Evolutionary conservation across 1,140 invertebrate genomes (phyloP).

Genomic region (Drosophila micromelanica): DNA sequence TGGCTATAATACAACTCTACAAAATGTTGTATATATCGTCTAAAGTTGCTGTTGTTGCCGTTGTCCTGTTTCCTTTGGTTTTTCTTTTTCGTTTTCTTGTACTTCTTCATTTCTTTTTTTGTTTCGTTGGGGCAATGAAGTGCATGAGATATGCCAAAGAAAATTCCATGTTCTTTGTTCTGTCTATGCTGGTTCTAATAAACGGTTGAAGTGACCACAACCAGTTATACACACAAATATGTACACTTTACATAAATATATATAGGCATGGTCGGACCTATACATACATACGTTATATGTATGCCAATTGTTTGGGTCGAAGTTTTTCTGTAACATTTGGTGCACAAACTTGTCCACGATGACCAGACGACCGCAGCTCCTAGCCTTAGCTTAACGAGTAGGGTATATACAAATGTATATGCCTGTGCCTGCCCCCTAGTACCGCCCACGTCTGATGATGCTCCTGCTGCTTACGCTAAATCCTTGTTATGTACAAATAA

Average conservation of each 20-base stretch:
- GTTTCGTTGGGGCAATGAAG: slow-evolving; percentile 69
- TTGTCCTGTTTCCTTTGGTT: slow-evolving; percentile 5
- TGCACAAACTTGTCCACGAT: slow-evolving; percentile 46
- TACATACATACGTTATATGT: slow-evolving; percentile 41
- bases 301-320: slow-evolving; percentile 49
- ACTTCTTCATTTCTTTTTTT: slow-evolving; percentile 26
- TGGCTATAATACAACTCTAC: slow-evolving; percentile 72
- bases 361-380: slow-evolving; percentile 37
- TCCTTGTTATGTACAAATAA: slow-evolving; percentile 82
- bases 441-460: slow-evolving; percentile 43
- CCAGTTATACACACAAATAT: slow-evolving; percentile 21
- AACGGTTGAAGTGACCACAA: slow-evolving; percentile 64
- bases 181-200: slow-evolving; percentile 57
- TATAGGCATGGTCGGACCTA: not conserved
- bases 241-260: slow-evolving; percentile 17
- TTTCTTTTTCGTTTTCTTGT: not conserved
- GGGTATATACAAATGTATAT: not conserved
- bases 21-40: slow-evolving; percentile 72
- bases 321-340: slow-evolving; percentile 66
- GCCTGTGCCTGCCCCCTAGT: not conserved
- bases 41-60: not conserved
- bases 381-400: slow-evolving; percentile 4
- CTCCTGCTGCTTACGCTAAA: slow-evolving; percentile 79
- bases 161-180: slow-evolving; percentile 68
- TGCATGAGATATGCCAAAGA: slow-evolving; percentile 76